Percentiles rank a stretch among this genome's conserved stretches.
Conservation (phyloP, 2,113 vertebrate species). For the Todiramphus chloris region DNA sequence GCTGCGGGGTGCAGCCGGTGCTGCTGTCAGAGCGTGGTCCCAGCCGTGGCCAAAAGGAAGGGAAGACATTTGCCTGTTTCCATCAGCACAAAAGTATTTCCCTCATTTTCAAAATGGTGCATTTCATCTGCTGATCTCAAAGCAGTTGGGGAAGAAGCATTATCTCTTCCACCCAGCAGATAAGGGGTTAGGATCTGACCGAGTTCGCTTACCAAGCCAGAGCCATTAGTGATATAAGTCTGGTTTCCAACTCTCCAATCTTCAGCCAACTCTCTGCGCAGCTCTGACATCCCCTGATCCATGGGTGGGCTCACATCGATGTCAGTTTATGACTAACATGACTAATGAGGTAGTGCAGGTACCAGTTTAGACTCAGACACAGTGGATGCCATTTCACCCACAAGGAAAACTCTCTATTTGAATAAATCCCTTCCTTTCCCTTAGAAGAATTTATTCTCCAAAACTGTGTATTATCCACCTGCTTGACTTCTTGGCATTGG, state of each 20-base stretch:
- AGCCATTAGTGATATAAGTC: not conserved
- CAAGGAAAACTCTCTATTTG: not conserved
- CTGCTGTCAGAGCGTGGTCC: not conserved
- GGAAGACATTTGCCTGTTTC: not conserved
- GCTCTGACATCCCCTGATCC: not conserved
- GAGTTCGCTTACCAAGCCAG: not conserved
- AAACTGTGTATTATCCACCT: not conserved
- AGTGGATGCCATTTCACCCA: not conserved
- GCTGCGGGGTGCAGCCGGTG: rapidly evolving
- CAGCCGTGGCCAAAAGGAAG: not conserved
- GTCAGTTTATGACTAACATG: not conserved
- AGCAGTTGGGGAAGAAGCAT: not conserved
- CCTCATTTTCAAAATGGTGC: not conserved
- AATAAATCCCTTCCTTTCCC: not conserved
- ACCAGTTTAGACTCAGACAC: not conserved
- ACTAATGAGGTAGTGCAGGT: not conserved
- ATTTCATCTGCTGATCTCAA: not conserved
- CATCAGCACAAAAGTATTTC: not conserved
- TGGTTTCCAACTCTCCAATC: not conserved
- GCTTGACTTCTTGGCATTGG: not conserved
- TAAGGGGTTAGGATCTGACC: not conserved
- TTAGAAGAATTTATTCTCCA: not conserved
- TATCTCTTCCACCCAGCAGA: not conserved
- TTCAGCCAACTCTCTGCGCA: not conserved
- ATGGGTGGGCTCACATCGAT: not conserved